These are phyloP conservation scores for Lepidiolamprologus cunningtoni DNA, from an alignment of 2,113 vertebrate genomes.

Conservation along the genomic window DNA sequence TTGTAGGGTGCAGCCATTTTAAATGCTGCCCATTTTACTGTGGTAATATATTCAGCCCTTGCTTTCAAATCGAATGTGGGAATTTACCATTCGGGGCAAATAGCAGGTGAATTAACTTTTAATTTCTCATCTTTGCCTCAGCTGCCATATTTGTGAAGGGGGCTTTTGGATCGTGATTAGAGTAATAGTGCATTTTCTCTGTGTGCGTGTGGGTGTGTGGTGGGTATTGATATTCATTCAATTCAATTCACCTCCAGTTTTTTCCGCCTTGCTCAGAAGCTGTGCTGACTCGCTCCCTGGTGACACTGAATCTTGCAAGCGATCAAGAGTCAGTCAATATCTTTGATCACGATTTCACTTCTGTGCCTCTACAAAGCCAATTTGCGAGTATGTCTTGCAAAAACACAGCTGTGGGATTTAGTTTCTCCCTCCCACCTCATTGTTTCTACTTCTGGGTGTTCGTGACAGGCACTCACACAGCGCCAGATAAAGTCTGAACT, in stretches of 20 bases:
- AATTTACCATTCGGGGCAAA: conserved; percentile 23
- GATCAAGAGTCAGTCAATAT: conserved; percentile 21
- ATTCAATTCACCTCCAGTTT: background rate
- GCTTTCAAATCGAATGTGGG: background rate
- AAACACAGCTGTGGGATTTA: background rate
- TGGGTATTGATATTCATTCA: conserved; percentile 21
- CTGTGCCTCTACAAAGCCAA: background rate
- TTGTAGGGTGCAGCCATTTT: background rate
- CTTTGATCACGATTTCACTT: conserved; percentile 15
- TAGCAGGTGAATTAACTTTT: conserved; percentile 10
- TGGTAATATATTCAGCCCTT: background rate
- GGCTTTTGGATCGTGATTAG: background rate
- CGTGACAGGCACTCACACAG: background rate
- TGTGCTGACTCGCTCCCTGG: background rate
- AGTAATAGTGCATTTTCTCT: background rate
- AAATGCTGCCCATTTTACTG: background rate
- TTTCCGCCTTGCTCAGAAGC: conserved; percentile 14
- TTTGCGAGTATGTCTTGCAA: background rate
- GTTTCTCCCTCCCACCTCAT: background rate
- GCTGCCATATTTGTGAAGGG: conserved; percentile 1
- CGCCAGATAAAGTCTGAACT: background rate
- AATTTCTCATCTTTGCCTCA: conserved; percentile 10
- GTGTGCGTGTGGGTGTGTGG: background rate
- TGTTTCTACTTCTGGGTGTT: background rate
- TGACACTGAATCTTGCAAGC: conserved; percentile 6